A percentile compares a stretch with the other conserved stretches of the same genome.
These are phyloP conservation scores for Pherbina coryleti DNA, from an alignment of 2,888 invertebrate species.

Conservation along the genomic window DNA sequence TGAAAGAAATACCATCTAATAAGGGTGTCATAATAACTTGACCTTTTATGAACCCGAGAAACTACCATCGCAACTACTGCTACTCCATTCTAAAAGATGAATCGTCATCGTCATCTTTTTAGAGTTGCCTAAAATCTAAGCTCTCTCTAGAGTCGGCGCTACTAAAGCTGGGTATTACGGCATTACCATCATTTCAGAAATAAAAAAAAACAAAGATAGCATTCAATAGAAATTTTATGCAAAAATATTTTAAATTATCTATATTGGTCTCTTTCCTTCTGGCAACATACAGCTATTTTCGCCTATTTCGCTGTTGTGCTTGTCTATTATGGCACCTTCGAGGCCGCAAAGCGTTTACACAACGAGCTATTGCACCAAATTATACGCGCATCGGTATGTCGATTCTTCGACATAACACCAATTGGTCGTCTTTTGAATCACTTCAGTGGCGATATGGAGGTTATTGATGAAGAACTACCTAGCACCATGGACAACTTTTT, in stretches of 20 bases:
- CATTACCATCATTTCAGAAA: background rate
- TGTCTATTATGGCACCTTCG: slow-evolving; percentile 73
- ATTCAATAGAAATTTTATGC: background rate
- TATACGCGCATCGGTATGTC: slow-evolving; percentile 74
- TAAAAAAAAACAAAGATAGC: background rate
- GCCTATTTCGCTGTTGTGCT: slow-evolving; percentile 73
- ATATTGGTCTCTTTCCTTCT: background rate
- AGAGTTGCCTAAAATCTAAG: too few relatives aligned
- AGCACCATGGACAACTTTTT: slow-evolving; percentile 70
- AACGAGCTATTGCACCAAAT: slow-evolving; percentile 72
- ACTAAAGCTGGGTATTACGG: too few relatives aligned
- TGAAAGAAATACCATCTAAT: too few relatives aligned
- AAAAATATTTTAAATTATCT: background rate
- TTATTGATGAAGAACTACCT: slow-evolving; percentile 76
- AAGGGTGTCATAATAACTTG: too few relatives aligned
- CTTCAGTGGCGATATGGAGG: slow-evolving; percentile 78
- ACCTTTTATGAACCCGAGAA: too few relatives aligned
- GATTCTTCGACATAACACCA: slow-evolving; percentile 80
- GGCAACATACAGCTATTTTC: slow-evolving; percentile 67
- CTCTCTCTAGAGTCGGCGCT: too few relatives aligned
- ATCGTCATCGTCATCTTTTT: too few relatives aligned
- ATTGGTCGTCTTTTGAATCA: slow-evolving; percentile 78
- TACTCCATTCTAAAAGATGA: too few relatives aligned
- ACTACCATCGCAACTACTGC: too few relatives aligned
- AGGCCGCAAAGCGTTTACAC: slow-evolving; percentile 75